Conservation (phyloP, 2,888 invertebrate species). For the Noctua fimbriata region DNA sequence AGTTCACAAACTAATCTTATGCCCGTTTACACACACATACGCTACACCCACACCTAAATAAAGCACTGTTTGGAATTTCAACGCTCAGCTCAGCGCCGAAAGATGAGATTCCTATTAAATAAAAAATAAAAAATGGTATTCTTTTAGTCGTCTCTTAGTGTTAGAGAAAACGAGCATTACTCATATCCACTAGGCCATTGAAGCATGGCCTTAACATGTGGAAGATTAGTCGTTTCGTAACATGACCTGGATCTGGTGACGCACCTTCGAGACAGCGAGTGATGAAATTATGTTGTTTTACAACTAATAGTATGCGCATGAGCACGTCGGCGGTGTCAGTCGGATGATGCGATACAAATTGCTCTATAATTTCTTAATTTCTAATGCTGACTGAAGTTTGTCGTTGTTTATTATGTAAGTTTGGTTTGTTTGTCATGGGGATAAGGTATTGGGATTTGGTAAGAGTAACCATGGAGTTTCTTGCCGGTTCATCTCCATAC, state of each 20-base stretch:
- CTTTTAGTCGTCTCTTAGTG: background rate
- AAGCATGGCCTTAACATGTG: slow-evolving; percentile 64
- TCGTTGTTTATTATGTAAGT: slow-evolving; percentile 39
- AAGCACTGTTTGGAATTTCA: background rate
- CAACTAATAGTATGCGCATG: slow-evolving; percentile 62
- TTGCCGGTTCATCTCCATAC: no score
- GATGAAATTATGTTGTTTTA: slow-evolving; percentile 71
- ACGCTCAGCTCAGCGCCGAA: background rate
- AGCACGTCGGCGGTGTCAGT: slow-evolving; percentile 56
- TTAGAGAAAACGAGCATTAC: slow-evolving; percentile 26
- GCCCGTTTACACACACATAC: background rate
- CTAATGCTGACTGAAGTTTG: slow-evolving; percentile 40
- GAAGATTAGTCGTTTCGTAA: slow-evolving; percentile 70
- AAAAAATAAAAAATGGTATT: background rate
- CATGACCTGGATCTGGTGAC: slow-evolving; percentile 71
- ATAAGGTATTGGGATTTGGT: background rate
- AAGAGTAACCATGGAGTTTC: no score
- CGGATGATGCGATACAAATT: slow-evolving; percentile 61
- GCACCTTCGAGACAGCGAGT: slow-evolving; percentile 66
- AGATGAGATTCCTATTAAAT: no score
- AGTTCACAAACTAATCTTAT: slow-evolving; percentile 20
- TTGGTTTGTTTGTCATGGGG: slow-evolving; percentile 13
- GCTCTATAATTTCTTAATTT: slow-evolving; percentile 61
- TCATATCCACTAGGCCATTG: slow-evolving; percentile 59
- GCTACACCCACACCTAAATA: background rate